phyloP scores from a whole-genome alignment of 2,888 invertebrate species.

The Drosophila mercatorum region DNA sequence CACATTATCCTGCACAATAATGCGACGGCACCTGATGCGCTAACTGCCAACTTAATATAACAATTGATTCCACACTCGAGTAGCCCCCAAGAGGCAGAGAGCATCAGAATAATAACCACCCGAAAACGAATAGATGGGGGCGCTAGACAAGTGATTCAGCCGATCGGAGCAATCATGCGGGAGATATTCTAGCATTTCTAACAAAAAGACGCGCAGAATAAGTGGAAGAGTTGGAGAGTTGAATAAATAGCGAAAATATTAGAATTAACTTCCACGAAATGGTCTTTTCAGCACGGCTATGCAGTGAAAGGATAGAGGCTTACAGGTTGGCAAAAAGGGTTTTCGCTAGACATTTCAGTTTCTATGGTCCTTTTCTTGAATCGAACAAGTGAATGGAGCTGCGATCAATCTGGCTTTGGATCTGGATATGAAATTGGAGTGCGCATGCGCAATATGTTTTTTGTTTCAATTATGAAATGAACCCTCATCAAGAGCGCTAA shows the following conservation, averaged over 20 bases:
- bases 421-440: slow-evolving; percentile 31
- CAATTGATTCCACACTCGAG: slow-evolving; percentile 55
- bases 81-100: slow-evolving; percentile 23
- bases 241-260: slow-evolving; percentile 60
- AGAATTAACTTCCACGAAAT: slow-evolving; percentile 74
- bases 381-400: slow-evolving; percentile 55
- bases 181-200: slow-evolving; percentile 44
- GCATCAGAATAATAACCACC: background rate
- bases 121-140: slow-evolving; percentile 32
- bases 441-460: slow-evolving; percentile 66
- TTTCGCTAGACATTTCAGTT: slow-evolving; percentile 43
- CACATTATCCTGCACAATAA: slow-evolving; percentile 54
- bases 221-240: slow-evolving; percentile 21
- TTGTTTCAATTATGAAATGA: slow-evolving; percentile 62
- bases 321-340: slow-evolving; percentile 43
- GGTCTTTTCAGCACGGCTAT: slow-evolving; percentile 42
- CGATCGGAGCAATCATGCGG: slow-evolving; percentile 59
- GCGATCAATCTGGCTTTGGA: slow-evolving; percentile 45
- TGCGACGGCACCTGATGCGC: slow-evolving; percentile 70
- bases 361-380: slow-evolving; percentile 20
- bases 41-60: slow-evolving; percentile 52
- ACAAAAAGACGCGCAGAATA: slow-evolving; percentile 29
- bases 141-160: slow-evolving; percentile 51
- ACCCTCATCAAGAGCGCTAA: slow-evolving; percentile 71
- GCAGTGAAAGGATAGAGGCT: slow-evolving; percentile 14